Evolutionary conservation across 2,888 invertebrate genomes (phyloP).

Genomic region (Caenorhabditis sinica): DNA sequence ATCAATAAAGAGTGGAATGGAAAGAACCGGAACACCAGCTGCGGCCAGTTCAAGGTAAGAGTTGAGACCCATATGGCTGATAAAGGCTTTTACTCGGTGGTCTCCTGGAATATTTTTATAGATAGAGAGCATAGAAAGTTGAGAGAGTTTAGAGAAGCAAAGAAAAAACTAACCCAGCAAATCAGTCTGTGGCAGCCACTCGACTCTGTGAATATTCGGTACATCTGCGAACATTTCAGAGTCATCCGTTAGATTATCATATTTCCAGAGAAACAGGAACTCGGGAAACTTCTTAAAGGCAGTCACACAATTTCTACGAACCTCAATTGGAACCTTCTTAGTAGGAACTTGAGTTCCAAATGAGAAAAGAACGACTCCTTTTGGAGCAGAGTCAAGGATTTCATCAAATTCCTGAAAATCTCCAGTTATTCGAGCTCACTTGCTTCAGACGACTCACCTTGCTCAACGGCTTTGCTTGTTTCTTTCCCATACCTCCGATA

Average conservation of each 20-base stretch:
- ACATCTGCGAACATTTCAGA: slow-evolving; percentile 58
- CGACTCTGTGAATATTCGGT: slow-evolving; percentile 68
- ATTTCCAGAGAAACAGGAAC: slow-evolving; percentile 74
- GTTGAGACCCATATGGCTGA: slow-evolving; percentile 76
- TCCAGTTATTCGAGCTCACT: not conserved
- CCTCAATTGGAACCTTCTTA: slow-evolving; percentile 56
- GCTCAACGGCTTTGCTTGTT: slow-evolving; percentile 53
- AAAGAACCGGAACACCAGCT: slow-evolving; percentile 72
- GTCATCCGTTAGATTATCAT: slow-evolving; percentile 66
- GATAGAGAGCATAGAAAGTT: not conserved
- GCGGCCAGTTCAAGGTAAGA: slow-evolving; percentile 69
- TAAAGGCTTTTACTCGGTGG: slow-evolving; percentile 67
- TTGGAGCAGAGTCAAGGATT: slow-evolving; percentile 40
- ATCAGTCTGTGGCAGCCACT: slow-evolving; percentile 78
- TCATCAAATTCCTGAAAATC: slow-evolving; percentile 35
- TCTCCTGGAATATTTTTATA: slow-evolving; percentile 59
- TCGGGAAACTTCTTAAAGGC: slow-evolving; percentile 75
- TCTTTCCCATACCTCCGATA: slow-evolving; percentile 74
- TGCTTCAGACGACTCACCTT: not conserved
- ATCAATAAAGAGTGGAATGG: slow-evolving; percentile 74
- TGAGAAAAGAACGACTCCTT: slow-evolving; percentile 74
- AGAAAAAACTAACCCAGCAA: slow-evolving; percentile 35
- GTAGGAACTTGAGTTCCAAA: slow-evolving; percentile 73
- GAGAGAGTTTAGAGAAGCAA: not conserved
- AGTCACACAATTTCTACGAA: slow-evolving; percentile 67